Conservation (phyloP, 92 coral and sea anemone species). For the Umimayanthus kanabou region DNA sequence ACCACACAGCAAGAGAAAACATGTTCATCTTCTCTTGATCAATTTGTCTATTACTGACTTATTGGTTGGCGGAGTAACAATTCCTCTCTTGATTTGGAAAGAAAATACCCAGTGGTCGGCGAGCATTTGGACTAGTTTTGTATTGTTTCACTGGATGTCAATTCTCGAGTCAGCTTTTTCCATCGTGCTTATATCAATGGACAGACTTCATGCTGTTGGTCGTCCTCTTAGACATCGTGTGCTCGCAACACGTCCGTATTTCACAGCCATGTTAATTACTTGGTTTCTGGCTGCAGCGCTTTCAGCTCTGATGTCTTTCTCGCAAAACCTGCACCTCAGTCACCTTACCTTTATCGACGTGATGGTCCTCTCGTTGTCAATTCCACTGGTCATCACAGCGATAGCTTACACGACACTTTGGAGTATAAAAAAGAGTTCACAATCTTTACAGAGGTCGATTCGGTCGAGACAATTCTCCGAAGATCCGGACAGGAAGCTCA, state of each 20-base stretch:
- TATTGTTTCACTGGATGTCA: neutral
- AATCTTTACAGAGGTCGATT: neutral
- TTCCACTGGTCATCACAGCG: neutral
- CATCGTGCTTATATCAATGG: neutral
- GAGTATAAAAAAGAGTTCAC: neutral
- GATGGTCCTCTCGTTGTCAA: neutral
- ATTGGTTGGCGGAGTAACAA: neutral
- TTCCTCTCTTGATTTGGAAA: neutral
- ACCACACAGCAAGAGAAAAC: neutral
- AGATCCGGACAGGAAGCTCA: neutral
- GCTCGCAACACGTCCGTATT: neutral
- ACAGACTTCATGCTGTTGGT: neutral
- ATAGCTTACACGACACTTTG: neutral
- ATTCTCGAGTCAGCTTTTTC: neutral
- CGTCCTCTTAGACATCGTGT: neutral
- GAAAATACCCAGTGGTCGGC: neutral
- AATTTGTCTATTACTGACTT: neutral
- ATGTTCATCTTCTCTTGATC: constrained; percentile 1
- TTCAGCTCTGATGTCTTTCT: neutral
- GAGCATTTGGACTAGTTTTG: neutral
- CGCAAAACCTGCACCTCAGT: neutral
- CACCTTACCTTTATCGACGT: neutral
- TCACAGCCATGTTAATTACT: neutral
- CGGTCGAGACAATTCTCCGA: neutral
- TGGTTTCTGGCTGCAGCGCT: neutral